These are phyloP conservation scores for Notothenia rossii DNA, from an alignment of 2,113 vertebrate species.

Conservation along the genomic window DNA sequence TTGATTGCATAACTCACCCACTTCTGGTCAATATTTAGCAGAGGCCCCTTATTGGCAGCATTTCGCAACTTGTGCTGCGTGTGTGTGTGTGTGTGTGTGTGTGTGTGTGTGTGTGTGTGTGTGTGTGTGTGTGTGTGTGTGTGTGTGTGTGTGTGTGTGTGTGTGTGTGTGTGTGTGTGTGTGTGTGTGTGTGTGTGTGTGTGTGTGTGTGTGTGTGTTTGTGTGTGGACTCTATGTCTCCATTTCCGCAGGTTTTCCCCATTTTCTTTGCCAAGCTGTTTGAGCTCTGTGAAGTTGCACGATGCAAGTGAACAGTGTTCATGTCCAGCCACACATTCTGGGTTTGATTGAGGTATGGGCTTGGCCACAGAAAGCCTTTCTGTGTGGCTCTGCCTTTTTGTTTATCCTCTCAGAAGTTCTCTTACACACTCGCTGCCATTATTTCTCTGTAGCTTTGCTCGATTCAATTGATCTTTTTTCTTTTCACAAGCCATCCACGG, in stretches of 20 bases:
- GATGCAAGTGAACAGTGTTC: constrained; percentile 12
- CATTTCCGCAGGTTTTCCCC: constrained; percentile 27
- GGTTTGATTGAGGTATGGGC: constrained; percentile 37
- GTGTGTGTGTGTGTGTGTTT: too few species aligned
- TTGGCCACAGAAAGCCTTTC: constrained; percentile 8
- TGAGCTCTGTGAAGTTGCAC: constrained; percentile 14
- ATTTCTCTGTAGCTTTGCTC: constrained; percentile 12
- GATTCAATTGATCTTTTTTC: constrained; percentile 15
- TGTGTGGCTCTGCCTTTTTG: constrained; percentile 25
- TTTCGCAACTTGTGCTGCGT: not conserved
- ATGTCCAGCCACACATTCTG: constrained; percentile 34
- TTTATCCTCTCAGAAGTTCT: constrained; percentile 39
- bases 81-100: too few species aligned
- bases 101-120: not conserved
- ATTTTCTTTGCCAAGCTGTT: constrained; percentile 42
- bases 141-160: not conserved
- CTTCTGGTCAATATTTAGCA: constrained; percentile 27
- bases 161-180: too few species aligned
- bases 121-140: too few species aligned
- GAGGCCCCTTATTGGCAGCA: constrained; percentile 24
- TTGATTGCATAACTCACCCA: constrained; percentile 42
- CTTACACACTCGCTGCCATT: constrained; percentile 5
- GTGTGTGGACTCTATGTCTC: constrained; percentile 11
- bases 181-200: not conserved
- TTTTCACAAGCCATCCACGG: not conserved